phyloP scores from a whole-genome alignment of 1,140 invertebrate species.

The Drosophila bocqueti region DNA sequence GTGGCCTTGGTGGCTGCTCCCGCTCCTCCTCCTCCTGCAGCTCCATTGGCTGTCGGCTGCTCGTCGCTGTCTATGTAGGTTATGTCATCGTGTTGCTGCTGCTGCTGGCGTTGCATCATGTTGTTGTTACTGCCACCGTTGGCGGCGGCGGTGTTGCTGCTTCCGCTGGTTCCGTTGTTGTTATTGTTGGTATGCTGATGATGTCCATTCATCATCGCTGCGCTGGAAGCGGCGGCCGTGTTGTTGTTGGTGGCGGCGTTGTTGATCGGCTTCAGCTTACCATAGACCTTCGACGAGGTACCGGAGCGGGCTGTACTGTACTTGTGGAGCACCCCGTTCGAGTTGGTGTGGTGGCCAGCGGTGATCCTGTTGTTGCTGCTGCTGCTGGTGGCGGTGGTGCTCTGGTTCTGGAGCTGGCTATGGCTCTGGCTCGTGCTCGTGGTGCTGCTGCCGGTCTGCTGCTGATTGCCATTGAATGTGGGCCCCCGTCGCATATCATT shows the following conservation, averaged over 20 bases:
- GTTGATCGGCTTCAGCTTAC: slow-evolving; percentile 50
- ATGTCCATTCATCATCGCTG: slow-evolving; percentile 27
- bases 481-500: slow-evolving; percentile 74
- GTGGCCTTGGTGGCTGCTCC: slow-evolving; percentile 22
- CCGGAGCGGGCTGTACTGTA: slow-evolving; percentile 10
- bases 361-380: slow-evolving; percentile 18
- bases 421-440: slow-evolving; percentile 42
- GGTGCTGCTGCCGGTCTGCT: slow-evolving; percentile 46
- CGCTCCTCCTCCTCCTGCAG: background rate
- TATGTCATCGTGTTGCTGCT: slow-evolving; percentile 76
- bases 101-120: slow-evolving; percentile 60
- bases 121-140: slow-evolving; percentile 39
- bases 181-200: slow-evolving; percentile 7
- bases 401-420: slow-evolving; percentile 17
- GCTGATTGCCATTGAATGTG: slow-evolving; percentile 74
- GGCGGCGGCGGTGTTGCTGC: background rate
- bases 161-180: slow-evolving; percentile 7
- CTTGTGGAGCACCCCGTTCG: slow-evolving; percentile 31
- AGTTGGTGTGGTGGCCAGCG: slow-evolving; percentile 8
- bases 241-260: background rate
- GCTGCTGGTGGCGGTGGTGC: background rate
- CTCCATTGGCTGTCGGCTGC: slow-evolving; percentile 43
- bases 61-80: slow-evolving; percentile 84
- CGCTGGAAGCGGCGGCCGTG: background rate
- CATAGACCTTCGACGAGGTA: slow-evolving; percentile 29